A percentile compares a stretch with the other conserved stretches of the same genome.
These are phyloP conservation scores for Chrysaora quinquecirrha DNA, from an alignment of 30 jellyfish, hydroid and myxozoan species.

Conservation along the genomic window DNA sequence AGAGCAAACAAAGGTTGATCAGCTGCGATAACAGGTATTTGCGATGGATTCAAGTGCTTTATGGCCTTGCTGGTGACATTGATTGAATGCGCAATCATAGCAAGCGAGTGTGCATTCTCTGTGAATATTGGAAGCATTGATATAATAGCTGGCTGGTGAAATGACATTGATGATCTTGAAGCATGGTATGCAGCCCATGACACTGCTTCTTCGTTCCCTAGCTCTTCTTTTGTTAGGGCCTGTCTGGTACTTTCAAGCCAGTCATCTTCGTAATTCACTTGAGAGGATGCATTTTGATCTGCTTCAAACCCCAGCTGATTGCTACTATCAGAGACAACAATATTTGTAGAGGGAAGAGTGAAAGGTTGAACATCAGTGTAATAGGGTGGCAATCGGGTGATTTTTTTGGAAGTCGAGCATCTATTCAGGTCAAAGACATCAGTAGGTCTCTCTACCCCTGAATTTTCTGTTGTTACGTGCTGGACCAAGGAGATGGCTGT, in stretches of 20 bases:
- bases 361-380: too few species aligned
- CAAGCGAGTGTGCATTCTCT: constrained; percentile 12
- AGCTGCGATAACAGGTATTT: background rate
- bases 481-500: too few species aligned
- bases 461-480: too few species aligned
- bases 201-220: background rate
- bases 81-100: constrained; percentile 3
- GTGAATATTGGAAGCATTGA: constrained; percentile 14
- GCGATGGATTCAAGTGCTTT: background rate
- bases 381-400: too few species aligned
- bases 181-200: constrained; percentile 29
- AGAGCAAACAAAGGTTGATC: constrained; percentile 18
- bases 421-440: too few species aligned
- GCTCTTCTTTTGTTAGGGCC: background rate
- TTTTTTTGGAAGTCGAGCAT: too few species aligned
- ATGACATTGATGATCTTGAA: background rate
- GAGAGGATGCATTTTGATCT: too few species aligned
- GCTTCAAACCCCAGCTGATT: too few species aligned
- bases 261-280: too few species aligned
- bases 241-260: background rate
- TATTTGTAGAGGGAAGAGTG: too few species aligned
- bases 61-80: background rate
- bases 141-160: background rate
- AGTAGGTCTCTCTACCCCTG: too few species aligned
- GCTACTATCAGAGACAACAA: too few species aligned